phyloP scores from a whole-genome alignment of 2,113 vertebrate species.

The Scopus umbretta region DNA sequence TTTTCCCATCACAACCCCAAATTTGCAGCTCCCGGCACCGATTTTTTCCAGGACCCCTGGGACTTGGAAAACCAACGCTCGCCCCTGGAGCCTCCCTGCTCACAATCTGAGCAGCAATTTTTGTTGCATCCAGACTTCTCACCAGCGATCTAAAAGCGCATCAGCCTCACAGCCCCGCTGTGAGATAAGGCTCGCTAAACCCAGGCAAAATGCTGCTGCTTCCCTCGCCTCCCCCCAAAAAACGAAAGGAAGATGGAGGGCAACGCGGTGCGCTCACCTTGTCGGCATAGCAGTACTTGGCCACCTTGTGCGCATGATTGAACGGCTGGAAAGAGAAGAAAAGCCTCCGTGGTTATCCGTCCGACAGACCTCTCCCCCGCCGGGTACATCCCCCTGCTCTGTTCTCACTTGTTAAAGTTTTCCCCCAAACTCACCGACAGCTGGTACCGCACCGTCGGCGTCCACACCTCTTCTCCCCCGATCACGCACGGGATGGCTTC shows the following conservation, averaged over 20 bases:
- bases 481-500: conserved; percentile 91
- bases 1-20: background rate
- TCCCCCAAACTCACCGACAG: conserved; percentile 80
- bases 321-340: conserved; percentile 80
- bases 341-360: background rate
- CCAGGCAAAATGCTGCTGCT: rapidly evolving
- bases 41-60: background rate
- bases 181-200: background rate
- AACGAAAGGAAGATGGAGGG: background rate
- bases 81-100: background rate
- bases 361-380: background rate
- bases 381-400: background rate
- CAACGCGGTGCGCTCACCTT: conserved; percentile 74
- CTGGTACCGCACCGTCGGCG: conserved; percentile 81
- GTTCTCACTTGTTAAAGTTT: rapidly evolving
- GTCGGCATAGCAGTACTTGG: conserved; percentile 95
- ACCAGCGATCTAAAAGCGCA: background rate
- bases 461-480: conserved; percentile 91
- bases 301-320: conserved; percentile 88
- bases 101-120: background rate
- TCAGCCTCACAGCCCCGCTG: background rate
- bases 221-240: no score
- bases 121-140: background rate
- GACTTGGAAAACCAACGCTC: background rate
- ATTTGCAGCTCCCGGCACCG: background rate